phyloP scores from a whole-genome alignment of 37 sponge, comb jelly and placozoan genomes.

The Chondrilla cf. caribensis region DNA sequence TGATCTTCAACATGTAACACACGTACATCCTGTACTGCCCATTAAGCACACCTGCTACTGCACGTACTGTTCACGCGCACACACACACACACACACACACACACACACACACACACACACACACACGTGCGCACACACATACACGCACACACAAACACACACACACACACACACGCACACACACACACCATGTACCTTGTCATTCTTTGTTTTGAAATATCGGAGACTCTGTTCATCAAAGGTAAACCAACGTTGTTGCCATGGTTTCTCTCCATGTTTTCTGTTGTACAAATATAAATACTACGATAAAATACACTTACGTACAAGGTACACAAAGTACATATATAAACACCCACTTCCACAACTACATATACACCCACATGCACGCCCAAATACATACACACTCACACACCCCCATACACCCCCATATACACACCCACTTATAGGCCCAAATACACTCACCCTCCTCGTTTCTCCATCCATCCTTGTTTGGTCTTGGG shows the following conservation, averaged over 20 bases:
- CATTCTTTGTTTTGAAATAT: constrained; percentile 66
- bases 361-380: constrained; percentile 26
- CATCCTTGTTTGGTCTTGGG: constrained; percentile 83
- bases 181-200: constrained; percentile 50
- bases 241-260: constrained; percentile 80
- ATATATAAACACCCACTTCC: constrained; percentile 23
- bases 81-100: not conserved
- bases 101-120: constrained; percentile 15
- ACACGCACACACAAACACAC: constrained; percentile 27
- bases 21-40: no score
- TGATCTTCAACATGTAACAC: no score
- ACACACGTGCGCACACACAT: not conserved
- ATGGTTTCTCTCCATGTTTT: constrained; percentile 55
- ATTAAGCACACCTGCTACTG: no score
- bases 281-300: constrained; percentile 15
- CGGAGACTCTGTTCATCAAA: constrained; percentile 80
- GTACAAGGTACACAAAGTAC: not conserved
- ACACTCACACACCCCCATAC: no score
- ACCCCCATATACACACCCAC: no score
- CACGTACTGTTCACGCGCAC: not conserved
- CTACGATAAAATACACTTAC: not conserved
- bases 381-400: constrained; percentile 7
- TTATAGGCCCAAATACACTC: not conserved
- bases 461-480: constrained; percentile 87
- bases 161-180: not conserved